A percentile compares a stretch with the other conserved stretches of the same genome.
Conservation (phyloP, 2,888 invertebrate genomes). For the Lochmaea crataegi region DNA sequence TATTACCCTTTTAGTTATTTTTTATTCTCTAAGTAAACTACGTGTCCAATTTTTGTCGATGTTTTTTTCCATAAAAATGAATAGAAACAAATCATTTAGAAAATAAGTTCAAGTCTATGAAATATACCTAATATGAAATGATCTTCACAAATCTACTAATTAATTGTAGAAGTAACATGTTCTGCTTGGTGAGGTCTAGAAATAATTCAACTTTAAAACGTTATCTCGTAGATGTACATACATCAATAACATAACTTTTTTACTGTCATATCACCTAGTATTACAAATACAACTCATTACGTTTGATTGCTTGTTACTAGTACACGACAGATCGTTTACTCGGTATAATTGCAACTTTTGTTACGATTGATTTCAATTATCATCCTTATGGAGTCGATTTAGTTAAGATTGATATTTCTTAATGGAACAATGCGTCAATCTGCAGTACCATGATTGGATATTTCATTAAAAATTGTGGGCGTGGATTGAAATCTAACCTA, state of each 20-base stretch:
- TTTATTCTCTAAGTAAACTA: too few species aligned
- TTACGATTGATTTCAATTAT: slow-evolving; percentile 27
- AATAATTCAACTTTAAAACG: slow-evolving; percentile 3
- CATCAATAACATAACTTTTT: slow-evolving; percentile 13
- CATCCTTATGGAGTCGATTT: slow-evolving; percentile 26
- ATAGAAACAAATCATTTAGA: too few species aligned
- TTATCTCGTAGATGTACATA: background rate
- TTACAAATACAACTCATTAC: slow-evolving; percentile 20
- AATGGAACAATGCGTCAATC: slow-evolving; percentile 33
- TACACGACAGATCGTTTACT: slow-evolving; percentile 23
- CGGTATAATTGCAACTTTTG: slow-evolving; percentile 23
- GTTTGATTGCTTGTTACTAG: slow-evolving; percentile 15
- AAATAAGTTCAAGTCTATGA: too few species aligned
- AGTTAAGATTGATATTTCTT: slow-evolving; percentile 24
- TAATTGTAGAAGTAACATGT: background rate
- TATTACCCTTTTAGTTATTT: too few species aligned
- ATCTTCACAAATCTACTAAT: too few species aligned
- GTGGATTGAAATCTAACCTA: slow-evolving; percentile 12
- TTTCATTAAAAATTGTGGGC: slow-evolving; percentile 35
- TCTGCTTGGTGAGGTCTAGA: background rate
- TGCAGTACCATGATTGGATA: slow-evolving; percentile 28
- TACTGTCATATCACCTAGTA: slow-evolving; percentile 14
- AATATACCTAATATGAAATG: too few species aligned
- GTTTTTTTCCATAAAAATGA: too few species aligned
- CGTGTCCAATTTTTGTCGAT: too few species aligned